phyloP scores from a whole-genome alignment of 2,888 invertebrate genomes.

The Autographa gamma region DNA sequence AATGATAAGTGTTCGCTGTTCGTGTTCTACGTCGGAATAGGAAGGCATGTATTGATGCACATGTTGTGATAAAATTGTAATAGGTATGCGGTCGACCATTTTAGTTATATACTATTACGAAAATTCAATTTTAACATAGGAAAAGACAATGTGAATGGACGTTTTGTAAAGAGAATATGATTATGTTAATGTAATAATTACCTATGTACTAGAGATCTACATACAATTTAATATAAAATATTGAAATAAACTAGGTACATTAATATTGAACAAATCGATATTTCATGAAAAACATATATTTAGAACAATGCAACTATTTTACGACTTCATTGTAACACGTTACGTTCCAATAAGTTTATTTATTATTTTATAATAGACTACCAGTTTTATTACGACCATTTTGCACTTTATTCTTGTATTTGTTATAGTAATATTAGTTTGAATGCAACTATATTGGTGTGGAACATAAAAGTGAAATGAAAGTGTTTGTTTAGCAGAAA shows the following conservation, averaged over 20 bases:
- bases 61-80: background rate
- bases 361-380: constrained; percentile 52
- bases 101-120: background rate
- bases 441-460: constrained; percentile 15
- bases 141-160: too few species aligned
- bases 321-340: constrained; percentile 40
- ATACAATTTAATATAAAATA: too few species aligned
- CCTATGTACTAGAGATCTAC: too few species aligned
- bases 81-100: background rate
- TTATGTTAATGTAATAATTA: too few species aligned
- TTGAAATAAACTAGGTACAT: background rate
- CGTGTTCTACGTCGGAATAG: background rate
- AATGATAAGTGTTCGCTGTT: background rate
- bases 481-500: constrained; percentile 22
- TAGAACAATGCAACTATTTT: constrained; percentile 48
- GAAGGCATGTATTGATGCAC: constrained; percentile 1
- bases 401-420: constrained; percentile 29
- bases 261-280: constrained; percentile 30
- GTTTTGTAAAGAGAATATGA: too few species aligned
- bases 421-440: constrained; percentile 32
- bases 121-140: background rate
- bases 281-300: constrained; percentile 41
- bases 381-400: constrained; percentile 40
- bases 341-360: constrained; percentile 43
- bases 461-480: constrained; percentile 35